Conservation (phyloP, 2,888 invertebrate species). For the Nysson spinosus region DNA sequence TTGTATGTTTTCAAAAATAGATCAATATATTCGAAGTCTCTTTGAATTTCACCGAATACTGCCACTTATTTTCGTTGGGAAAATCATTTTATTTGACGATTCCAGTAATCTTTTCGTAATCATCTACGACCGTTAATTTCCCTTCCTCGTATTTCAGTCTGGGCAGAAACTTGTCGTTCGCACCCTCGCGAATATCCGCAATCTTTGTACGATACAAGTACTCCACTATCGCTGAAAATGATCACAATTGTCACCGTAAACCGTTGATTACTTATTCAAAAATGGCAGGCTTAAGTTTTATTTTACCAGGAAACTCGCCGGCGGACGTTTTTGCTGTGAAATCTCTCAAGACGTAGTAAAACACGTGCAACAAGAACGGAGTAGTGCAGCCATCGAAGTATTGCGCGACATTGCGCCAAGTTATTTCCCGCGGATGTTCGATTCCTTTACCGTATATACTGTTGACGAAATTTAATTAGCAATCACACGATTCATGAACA, state of each 20-base stretch:
- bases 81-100: background rate
- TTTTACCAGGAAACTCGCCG: conserved; percentile 29
- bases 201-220: conserved; percentile 56
- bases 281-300: no score
- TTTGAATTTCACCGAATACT: no score
- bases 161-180: conserved; percentile 59
- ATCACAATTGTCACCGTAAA: background rate
- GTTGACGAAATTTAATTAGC: conserved; percentile 25
- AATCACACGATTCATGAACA: background rate
- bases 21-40: no score
- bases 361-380: conserved; percentile 53
- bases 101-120: background rate
- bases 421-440: conserved; percentile 51
- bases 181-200: conserved; percentile 26
- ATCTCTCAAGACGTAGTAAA: conserved; percentile 43
- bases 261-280: background rate
- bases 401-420: conserved; percentile 59
- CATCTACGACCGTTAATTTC: conserved; percentile 23
- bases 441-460: conserved; percentile 62
- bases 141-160: conserved; percentile 55
- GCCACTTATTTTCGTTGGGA: no score
- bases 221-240: conserved; percentile 58
- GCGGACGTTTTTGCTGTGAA: background rate
- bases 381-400: conserved; percentile 67
- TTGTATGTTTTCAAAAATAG: no score